Conservation (phyloP, 1,140 invertebrate species). For the Drosophila orosa region DNA sequence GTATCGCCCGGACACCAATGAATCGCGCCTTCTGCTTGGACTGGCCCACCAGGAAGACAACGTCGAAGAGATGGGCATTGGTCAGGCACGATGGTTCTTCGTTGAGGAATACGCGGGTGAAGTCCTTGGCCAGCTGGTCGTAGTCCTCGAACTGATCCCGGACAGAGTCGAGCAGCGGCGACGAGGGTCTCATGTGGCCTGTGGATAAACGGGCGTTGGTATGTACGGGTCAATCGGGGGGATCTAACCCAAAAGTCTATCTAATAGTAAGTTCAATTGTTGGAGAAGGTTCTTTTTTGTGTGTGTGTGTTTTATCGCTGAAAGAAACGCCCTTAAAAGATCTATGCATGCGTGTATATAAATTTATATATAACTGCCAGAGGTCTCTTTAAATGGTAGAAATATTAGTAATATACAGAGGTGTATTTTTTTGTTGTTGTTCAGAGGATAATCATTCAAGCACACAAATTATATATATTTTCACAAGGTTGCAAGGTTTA, state of each 20-base stretch:
- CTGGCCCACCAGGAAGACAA: conserved; percentile 95
- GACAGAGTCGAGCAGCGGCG: conserved; percentile 95
- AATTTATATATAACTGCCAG: background rate
- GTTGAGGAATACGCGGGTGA: conserved; percentile 94
- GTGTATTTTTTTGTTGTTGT: background rate
- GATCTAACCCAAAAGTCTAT: background rate
- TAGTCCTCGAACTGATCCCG: conserved; percentile 97
- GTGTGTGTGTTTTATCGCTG: conserved; percentile 18
- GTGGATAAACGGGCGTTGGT: background rate
- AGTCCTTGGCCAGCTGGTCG: conserved; percentile 96
- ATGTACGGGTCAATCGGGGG: background rate
- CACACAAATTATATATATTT: background rate
- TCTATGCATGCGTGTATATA: conserved; percentile 8
- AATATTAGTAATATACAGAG: background rate
- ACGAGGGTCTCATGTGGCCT: conserved; percentile 96
- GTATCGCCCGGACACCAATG: conserved; percentile 94
- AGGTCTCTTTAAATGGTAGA: background rate
- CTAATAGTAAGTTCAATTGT: background rate
- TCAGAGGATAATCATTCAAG: background rate
- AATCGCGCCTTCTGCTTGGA: conserved; percentile 94
- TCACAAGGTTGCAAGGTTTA: background rate
- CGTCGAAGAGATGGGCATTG: conserved; percentile 94
- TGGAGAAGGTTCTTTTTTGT: background rate
- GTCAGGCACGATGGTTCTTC: conserved; percentile 88
- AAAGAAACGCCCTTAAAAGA: conserved; percentile 10